phyloP scores from a whole-genome alignment of 2,888 invertebrate species.

The Falcaria lacertinaria region DNA sequence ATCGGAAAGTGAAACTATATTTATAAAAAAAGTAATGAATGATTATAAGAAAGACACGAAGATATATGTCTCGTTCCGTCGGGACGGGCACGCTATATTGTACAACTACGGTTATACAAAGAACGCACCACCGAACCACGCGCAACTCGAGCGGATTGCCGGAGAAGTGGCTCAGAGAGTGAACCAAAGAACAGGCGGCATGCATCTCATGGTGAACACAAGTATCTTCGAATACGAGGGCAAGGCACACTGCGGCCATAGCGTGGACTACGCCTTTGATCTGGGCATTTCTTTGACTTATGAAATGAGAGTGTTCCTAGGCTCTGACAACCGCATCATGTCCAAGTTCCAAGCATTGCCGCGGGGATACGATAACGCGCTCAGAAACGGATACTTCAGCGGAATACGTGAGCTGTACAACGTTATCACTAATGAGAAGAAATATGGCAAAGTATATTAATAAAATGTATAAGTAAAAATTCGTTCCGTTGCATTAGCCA shows the following conservation, averaged over 20 bases:
- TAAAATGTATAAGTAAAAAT: slow-evolving; percentile 16
- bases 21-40: slow-evolving; percentile 77
- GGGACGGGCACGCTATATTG: slow-evolving; percentile 82
- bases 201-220: slow-evolving; percentile 47
- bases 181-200: slow-evolving; percentile 45
- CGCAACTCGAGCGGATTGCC: slow-evolving; percentile 30
- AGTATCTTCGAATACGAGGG: slow-evolving; percentile 48
- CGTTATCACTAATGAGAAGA: slow-evolving; percentile 37
- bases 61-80: slow-evolving; percentile 85
- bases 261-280: slow-evolving; percentile 57
- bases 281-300: slow-evolving; percentile 37
- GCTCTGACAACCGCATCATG: slow-evolving; percentile 39
- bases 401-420: slow-evolving; percentile 58
- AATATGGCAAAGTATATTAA: slow-evolving; percentile 23
- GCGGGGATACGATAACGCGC: slow-evolving; percentile 41
- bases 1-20: slow-evolving; percentile 83
- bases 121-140: slow-evolving; percentile 10
- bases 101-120: slow-evolving; percentile 82
- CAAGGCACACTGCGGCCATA: slow-evolving; percentile 53
- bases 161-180: slow-evolving; percentile 44
- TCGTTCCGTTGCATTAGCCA: too few relatives aligned
- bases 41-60: slow-evolving; percentile 68
- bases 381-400: slow-evolving; percentile 54
- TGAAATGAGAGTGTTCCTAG: slow-evolving; percentile 65
- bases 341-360: slow-evolving; percentile 55